A percentile compares a stretch with the other conserved stretches of the same genome.
phyloP scores from a whole-genome alignment of 2,113 vertebrate species.

The Amblyopsis rosae region DNA sequence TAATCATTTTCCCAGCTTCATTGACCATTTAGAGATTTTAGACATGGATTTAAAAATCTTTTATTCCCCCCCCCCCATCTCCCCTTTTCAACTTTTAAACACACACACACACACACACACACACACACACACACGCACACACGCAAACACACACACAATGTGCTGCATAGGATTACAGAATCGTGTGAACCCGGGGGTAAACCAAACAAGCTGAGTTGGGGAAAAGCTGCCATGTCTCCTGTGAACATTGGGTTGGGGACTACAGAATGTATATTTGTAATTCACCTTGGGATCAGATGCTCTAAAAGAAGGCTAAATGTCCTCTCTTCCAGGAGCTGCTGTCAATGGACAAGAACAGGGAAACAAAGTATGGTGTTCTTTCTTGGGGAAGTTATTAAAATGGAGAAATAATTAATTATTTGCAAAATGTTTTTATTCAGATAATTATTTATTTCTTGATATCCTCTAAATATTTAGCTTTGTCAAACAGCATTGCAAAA shows the following conservation, averaged over 20 bases:
- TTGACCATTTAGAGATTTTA: slow-evolving; percentile 37
- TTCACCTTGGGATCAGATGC: slow-evolving; percentile 29
- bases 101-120: background rate
- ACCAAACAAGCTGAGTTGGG: slow-evolving; percentile 9
- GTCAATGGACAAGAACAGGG: background rate
- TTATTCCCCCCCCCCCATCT: background rate
- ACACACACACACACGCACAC: slow-evolving; percentile 1
- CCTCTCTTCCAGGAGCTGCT: slow-evolving; percentile 6
- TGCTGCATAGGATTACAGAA: slow-evolving; percentile 32
- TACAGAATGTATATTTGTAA: slow-evolving; percentile 36
- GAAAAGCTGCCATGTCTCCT: slow-evolving; percentile 37
- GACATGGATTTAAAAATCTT: slow-evolving; percentile 21
- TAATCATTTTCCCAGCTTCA: slow-evolving; percentile 49
- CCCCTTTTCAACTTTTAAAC: background rate
- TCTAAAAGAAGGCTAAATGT: slow-evolving; percentile 23
- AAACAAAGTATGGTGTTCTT: background rate
- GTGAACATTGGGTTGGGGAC: slow-evolving; percentile 25
- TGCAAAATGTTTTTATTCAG: too few species aligned
- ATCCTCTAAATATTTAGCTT: background rate
- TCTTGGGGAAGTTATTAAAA: too few species aligned
- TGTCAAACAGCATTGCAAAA: slow-evolving; percentile 4
- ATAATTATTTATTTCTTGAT: too few species aligned
- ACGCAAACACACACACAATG: background rate
- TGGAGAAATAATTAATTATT: too few species aligned
- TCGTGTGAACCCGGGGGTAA: slow-evolving; percentile 33